Evolutionary conservation across 2,888 invertebrate species (phyloP), one percentile per base, ranked within the genome.

Genomic region (Ellobium chinense): DNA sequence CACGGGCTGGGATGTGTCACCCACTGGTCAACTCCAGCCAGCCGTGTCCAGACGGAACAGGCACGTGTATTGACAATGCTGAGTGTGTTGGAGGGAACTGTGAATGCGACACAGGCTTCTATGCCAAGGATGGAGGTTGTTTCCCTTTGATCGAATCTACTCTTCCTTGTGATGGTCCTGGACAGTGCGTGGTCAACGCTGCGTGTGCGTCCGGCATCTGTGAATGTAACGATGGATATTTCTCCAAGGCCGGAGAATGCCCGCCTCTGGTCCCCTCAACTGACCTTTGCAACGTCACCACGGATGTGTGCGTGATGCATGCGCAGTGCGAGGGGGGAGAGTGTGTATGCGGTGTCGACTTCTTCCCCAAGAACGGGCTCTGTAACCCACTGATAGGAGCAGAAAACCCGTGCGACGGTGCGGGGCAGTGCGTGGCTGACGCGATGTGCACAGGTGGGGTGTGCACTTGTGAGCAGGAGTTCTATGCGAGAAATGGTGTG

Each of bases 251-350:
- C 31, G 79, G 79, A 5, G 29, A 5, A 2, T 82, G 82, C 46
- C 63, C 24, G 34, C 27, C 31, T 4, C 27, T 60, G 0, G 58
- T 79, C n/a, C 68, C 73, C 18, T 62, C 80, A 21, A 63, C 39
- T 3, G 72, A 70, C 5, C 77, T 58, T 18, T 82, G 82, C 66
- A 54, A 79, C 18, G 58, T 63, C 54, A 60, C 60, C 54, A 66
- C 80, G 34, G 82, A 82, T 54, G 62, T 68, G n/a, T 82, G 82
- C n/a, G 77, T 82, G 1, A 70, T 58, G 3, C 62, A 80, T 27
- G 79, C 82, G 24, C 31, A 54, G 21, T 82, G 82, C 54, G 62
- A 60, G 54, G 31, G 36, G 0, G 80, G 77, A 2, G 36, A 21
- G n/a, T 82, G 82, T 68, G 27, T 60, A 29, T 82, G 82, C 60